Conservation (phyloP, 1,140 invertebrate genomes). For the Pseudomyrmex concolor region DNA sequence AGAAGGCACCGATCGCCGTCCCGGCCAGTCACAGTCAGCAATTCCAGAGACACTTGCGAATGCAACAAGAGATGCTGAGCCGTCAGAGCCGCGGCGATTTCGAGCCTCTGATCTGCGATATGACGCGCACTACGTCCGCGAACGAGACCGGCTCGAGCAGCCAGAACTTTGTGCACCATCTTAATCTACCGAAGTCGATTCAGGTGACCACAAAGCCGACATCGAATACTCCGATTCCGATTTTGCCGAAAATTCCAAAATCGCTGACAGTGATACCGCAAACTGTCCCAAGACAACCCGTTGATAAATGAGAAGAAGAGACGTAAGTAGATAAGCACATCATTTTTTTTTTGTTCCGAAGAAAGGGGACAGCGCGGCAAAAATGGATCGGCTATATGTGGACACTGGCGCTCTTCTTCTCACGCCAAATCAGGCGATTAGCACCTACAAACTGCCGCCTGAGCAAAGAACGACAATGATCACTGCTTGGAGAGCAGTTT, state of each 20-base stretch:
- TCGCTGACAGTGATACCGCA: constrained; percentile 91
- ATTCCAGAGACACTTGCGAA: constrained; percentile 82
- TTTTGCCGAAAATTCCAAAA: constrained; percentile 91
- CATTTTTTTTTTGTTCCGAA: neutral
- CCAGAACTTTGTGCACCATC: constrained; percentile 81
- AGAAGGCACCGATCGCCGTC: constrained; percentile 76
- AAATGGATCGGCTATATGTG: neutral
- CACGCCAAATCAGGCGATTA: constrained; percentile 2
- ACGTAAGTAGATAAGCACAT: constrained; percentile 42
- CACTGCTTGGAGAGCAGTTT: constrained; percentile 37
- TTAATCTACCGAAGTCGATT: constrained; percentile 84
- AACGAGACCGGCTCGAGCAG: constrained; percentile 81
- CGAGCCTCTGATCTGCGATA: constrained; percentile 84
- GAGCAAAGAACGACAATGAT: constrained; percentile 15
- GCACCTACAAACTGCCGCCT: constrained; percentile 12
- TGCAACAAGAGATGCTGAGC: constrained; percentile 83
- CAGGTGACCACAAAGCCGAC: constrained; percentile 82
- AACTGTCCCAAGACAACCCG: constrained; percentile 81
- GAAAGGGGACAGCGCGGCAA: neutral
- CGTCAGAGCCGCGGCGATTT: constrained; percentile 83
- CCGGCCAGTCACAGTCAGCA: constrained; percentile 71
- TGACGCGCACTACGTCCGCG: constrained; percentile 73
- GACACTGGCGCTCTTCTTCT: constrained; percentile 5
- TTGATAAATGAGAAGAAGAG: constrained; percentile 78
- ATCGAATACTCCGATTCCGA: constrained; percentile 77